phyloP scores from a whole-genome alignment of 1,140 invertebrate species.

The Cherax quadricarinatus region DNA sequence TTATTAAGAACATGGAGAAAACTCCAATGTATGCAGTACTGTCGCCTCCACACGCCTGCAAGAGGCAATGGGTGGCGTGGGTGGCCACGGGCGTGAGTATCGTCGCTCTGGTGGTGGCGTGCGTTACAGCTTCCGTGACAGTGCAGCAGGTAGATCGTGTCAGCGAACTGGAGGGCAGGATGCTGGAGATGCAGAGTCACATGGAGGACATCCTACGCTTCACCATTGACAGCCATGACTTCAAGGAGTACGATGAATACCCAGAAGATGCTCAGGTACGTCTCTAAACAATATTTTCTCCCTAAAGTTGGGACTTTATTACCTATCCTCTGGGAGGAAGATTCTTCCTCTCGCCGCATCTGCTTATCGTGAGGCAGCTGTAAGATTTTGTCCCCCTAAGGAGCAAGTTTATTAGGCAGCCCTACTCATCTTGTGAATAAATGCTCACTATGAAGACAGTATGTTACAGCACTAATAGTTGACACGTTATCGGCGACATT shows the following conservation, averaged over 20 bases:
- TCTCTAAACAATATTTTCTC: too few relatives aligned
- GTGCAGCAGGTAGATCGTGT: conserved; percentile 12
- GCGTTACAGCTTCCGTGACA: conserved; percentile 34
- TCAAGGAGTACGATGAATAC: conserved; percentile 29
- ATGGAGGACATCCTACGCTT: conserved; percentile 25
- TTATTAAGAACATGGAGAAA: conserved; percentile 28
- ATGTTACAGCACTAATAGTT: too few relatives aligned
- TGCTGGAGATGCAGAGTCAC: conserved; percentile 38
- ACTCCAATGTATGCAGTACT: conserved; percentile 42
- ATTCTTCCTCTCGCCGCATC: background rate
- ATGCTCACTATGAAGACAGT: too few relatives aligned
- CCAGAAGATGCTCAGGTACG: conserved; percentile 1
- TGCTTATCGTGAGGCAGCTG: background rate
- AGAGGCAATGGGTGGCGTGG: conserved; percentile 39
- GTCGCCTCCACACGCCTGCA: conserved; percentile 19
- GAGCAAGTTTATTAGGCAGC: too few relatives aligned
- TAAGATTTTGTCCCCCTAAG: background rate
- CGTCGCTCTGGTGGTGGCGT: conserved; percentile 37
- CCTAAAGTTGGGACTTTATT: background rate
- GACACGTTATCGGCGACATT: too few relatives aligned
- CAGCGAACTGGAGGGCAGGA: background rate
- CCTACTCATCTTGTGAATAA: too few relatives aligned
- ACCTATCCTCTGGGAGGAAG: background rate
- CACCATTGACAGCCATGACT: conserved; percentile 20
- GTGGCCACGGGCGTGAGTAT: conserved; percentile 37